Evolutionary conservation across 2,797 vertebrate species (phyloP).

Genomic region (Parauchenoglanis ngamensis): DNA sequence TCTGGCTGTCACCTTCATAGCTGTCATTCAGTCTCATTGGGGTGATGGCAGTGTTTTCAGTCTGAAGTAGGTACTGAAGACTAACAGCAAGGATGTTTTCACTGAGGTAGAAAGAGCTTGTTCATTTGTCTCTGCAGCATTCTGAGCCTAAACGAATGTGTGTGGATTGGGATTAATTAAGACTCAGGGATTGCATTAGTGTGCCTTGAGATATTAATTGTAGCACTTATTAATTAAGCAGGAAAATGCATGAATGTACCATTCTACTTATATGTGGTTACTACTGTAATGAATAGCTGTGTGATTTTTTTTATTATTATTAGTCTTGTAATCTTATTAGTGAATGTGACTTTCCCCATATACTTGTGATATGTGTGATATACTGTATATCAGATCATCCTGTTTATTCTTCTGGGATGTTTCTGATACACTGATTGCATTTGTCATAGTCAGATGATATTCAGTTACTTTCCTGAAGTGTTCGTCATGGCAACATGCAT

Average conservation of each 20-base stretch:
- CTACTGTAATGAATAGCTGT: background rate
- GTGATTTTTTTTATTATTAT: background rate
- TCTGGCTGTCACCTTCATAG: constrained; percentile 42
- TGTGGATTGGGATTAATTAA: constrained; percentile 3
- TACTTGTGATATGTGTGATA: background rate
- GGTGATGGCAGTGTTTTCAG: constrained; percentile 23
- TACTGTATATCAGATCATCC: background rate
- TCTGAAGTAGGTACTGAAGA: background rate
- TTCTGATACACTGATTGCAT: background rate
- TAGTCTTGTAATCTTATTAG: background rate
- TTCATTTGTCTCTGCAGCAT: constrained; percentile 1
- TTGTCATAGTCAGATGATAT: background rate
- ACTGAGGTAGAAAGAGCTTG: background rate
- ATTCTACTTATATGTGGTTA: background rate
- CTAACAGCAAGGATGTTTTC: background rate
- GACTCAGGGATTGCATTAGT: background rate
- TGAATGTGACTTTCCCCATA: background rate
- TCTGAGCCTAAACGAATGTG: background rate
- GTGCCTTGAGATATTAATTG: background rate
- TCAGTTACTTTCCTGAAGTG: background rate
- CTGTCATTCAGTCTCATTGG: constrained; percentile 45
- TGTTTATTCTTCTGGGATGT: background rate
- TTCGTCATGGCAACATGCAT: background rate
- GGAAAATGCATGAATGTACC: background rate
- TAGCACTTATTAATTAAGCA: background rate